phyloP scores from a whole-genome alignment of 35 echinoderm and acorn worm species.

The Lytechinus pictus region DNA sequence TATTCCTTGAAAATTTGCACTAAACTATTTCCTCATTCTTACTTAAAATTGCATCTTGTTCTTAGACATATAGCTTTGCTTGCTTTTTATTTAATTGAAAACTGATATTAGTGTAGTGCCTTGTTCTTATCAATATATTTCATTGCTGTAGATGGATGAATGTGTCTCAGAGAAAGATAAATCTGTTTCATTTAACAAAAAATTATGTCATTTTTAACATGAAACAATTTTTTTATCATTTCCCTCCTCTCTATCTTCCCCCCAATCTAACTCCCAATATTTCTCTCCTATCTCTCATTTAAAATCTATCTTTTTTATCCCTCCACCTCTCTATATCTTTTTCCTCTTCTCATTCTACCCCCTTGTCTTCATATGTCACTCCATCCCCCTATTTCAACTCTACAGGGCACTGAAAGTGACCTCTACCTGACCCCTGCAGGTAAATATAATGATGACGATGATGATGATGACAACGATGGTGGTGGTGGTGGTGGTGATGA shows the following conservation, averaged over 20 bases:
- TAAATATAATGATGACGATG: background rate
- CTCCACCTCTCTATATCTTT: too few species aligned
- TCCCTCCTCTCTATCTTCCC: too few species aligned
- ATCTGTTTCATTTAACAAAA: background rate
- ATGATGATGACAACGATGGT: too few species aligned
- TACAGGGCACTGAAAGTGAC: background rate
- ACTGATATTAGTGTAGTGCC: background rate
- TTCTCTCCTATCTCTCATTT: too few species aligned
- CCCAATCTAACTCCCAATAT: too few species aligned
- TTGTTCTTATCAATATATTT: background rate
- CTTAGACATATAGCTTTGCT: background rate
- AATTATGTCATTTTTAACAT: background rate
- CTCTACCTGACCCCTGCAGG: background rate
- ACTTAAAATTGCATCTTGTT: background rate
- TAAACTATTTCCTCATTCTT: background rate
- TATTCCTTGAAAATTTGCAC: background rate
- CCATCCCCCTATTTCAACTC: background rate
- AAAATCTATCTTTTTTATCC: too few species aligned
- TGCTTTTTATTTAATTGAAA: background rate
- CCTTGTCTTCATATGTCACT: background rate
- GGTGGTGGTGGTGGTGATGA: too few species aligned
- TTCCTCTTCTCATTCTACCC: too few species aligned
- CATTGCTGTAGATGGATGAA: background rate
- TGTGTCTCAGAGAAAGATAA: background rate
- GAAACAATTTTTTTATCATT: too few species aligned